These are phyloP conservation scores for Agrochola litura DNA, from an alignment of 2,888 invertebrate genomes.

Conservation along the genomic window DNA sequence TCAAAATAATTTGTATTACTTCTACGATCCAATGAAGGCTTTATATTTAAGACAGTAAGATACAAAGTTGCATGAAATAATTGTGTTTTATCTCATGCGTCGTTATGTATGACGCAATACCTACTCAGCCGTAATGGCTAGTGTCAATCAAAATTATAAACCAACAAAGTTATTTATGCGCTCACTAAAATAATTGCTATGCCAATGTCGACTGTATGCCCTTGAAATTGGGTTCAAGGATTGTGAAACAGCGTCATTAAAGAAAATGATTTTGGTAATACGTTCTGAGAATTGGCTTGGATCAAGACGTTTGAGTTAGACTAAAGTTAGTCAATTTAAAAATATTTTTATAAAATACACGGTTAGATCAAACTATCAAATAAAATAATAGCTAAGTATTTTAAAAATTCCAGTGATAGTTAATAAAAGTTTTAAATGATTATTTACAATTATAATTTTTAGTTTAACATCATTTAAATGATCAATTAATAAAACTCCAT, in stretches of 20 bases:
- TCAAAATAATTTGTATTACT: constrained; percentile 58
- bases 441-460: not conserved
- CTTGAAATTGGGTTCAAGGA: constrained; percentile 63
- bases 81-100: constrained; percentile 77
- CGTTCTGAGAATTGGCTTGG: constrained; percentile 83
- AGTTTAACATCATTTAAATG: not conserved
- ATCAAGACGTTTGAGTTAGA: constrained; percentile 79
- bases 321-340: constrained; percentile 75
- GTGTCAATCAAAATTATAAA: constrained; percentile 90
- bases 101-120: constrained; percentile 88
- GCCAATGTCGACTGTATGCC: constrained; percentile 74
- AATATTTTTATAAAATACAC: constrained; percentile 60
- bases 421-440: not conserved
- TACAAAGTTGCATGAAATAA: constrained; percentile 63
- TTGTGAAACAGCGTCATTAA: constrained; percentile 50
- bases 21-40: constrained; percentile 48
- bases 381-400: not conserved
- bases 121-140: constrained; percentile 88
- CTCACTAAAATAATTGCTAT: constrained; percentile 71
- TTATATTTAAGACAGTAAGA: constrained; percentile 54
- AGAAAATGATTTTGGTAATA: constrained; percentile 72
- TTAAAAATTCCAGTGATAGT: not conserved
- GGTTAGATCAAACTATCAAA: not conserved
- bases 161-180: constrained; percentile 83
- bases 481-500: not conserved